Evolutionary conservation across 2,113 vertebrate genomes (phyloP), one percentile per base, ranked within the genome.

Genomic region (Hemicordylus capensis): DNA sequence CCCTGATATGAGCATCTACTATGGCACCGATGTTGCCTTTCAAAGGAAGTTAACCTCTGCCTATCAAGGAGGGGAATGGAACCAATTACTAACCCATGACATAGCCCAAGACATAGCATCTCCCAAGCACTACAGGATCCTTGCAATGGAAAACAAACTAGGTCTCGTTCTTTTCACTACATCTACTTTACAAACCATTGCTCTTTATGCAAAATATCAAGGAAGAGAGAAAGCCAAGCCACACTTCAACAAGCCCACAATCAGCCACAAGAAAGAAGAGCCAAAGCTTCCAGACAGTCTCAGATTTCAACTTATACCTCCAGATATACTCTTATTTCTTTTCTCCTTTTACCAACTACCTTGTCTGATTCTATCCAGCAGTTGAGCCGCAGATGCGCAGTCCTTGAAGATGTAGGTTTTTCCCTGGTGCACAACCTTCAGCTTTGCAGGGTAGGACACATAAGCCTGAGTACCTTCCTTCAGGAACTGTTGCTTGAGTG

Each of bases 351-450:
- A 61, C 39, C 39, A 17, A 24, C 73, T 69, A 76, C 73, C 73
- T 87, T 77, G 64, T 59, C n/a, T 59, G 63, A 82, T 51, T 46
- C 34, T 58, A 70, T 76, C 63, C 51, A 82, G 63, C 22, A 82
- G 63, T 10, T 17, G 2, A 37, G 34, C 42, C 5, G 42, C 64
- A 51, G 64, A 17, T 6, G 1, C 1, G 11, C 20, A 31, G n/a
- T 82, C 85, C 22, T 39, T 48, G 61, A 87, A 87, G 79, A 81
- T 81, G 31, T 76, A 86, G 2, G 28, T 80, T 66, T 80, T 72
- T 1, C 24, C 79, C 31, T 11, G 31, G 51, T 59, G 26, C 4
- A 39, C 19, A 66, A 82, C 80, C 54, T 82, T 87, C 59, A 76
- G n/a, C n/a, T 67, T 81, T 22, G 78, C 59, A 67, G 85, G 63